A percentile compares a stretch with the other conserved stretches of the same genome.
phyloP scores from a whole-genome alignment of 2,888 invertebrate species.

The Netelia inedita region DNA sequence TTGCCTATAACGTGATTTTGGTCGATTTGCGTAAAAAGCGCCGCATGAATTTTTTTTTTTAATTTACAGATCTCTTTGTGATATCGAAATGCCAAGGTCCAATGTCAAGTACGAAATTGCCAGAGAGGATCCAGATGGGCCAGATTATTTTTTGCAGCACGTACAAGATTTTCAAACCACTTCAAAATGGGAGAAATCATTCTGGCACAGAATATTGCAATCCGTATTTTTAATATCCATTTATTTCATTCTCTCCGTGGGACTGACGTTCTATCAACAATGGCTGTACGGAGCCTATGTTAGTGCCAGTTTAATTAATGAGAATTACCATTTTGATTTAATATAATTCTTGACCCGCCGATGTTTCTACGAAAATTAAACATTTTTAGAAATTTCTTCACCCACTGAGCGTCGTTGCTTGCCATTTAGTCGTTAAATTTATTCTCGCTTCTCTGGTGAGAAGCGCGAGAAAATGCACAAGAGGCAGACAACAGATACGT shows the following conservation, averaged over 20 bases:
- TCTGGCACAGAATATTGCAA: constrained; percentile 80
- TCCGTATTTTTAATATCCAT: constrained; percentile 89
- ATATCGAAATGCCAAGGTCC: constrained; percentile 81
- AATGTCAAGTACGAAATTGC: constrained; percentile 83
- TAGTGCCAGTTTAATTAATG: constrained; percentile 68
- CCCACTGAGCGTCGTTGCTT: constrained; percentile 95
- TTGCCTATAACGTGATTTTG: not conserved
- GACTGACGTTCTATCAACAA: constrained; percentile 98
- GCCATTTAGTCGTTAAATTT: constrained; percentile 96
- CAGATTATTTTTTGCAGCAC: constrained; percentile 80
- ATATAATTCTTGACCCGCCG: no score
- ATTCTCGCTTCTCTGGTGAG: constrained; percentile 91
- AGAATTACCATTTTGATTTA: not conserved
- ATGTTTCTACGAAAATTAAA: constrained; percentile 1
- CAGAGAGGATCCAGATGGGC: constrained; percentile 79
- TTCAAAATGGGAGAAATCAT: constrained; percentile 75
- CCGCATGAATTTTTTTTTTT: not conserved
- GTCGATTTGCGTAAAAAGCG: not conserved
- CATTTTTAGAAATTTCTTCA: constrained; percentile 91
- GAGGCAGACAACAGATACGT: constrained; percentile 89
- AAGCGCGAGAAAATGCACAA: constrained; percentile 86
- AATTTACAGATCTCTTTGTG: constrained; percentile 46
- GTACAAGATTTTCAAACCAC: constrained; percentile 77
- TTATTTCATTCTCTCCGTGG: constrained; percentile 97
- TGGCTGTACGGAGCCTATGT: constrained; percentile 92